These are phyloP conservation scores for Mactromeris polynyma DNA, from an alignment of 2,888 invertebrate species.

Conservation along the genomic window DNA sequence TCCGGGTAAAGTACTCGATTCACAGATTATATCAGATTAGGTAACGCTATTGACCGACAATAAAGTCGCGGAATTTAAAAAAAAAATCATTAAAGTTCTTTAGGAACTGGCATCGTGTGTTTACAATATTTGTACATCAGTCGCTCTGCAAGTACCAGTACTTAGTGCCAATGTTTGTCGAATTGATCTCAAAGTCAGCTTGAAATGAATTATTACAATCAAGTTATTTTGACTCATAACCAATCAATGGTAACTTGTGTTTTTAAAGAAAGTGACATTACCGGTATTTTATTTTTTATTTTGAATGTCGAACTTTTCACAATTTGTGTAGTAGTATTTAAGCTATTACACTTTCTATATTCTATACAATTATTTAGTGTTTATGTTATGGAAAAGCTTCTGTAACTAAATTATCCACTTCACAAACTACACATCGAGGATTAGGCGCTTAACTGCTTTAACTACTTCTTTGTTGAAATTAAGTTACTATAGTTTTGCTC, in stretches of 20 bases:
- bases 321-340: background rate
- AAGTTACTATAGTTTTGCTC: no score
- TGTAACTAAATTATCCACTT: background rate
- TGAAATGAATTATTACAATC: background rate
- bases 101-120: background rate
- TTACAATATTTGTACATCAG: background rate
- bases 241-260: background rate
- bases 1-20: background rate
- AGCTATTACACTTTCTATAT: background rate
- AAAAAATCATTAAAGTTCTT: background rate
- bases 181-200: background rate
- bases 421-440: no score
- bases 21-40: background rate
- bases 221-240: background rate
- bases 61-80: background rate
- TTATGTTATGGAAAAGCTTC: background rate
- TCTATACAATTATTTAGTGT: background rate
- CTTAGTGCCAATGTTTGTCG: background rate
- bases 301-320: background rate
- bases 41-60: background rate
- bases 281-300: no score
- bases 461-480: no score
- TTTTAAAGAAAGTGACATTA: background rate
- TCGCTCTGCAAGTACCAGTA: background rate
- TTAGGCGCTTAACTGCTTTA: no score